Evolutionary conservation across 2,888 invertebrate genomes (phyloP).

Genomic region (Pogonocherus hispidulus): DNA sequence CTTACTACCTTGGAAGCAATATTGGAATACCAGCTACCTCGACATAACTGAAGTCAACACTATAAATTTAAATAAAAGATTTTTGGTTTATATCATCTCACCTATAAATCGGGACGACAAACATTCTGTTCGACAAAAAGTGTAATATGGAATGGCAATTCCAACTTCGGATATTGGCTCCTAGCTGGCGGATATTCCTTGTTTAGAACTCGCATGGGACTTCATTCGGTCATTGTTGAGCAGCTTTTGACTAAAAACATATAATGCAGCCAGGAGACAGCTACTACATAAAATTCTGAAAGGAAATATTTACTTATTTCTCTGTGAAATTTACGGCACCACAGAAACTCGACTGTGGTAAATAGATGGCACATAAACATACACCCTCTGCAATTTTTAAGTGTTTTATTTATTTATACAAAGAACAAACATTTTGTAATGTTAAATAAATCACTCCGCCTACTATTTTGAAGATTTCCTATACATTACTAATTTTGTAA

Average conservation of each 20-base stretch:
- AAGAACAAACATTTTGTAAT: no score
- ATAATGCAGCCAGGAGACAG: background rate
- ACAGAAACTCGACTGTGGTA: background rate
- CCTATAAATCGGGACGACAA: background rate
- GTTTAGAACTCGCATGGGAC: background rate
- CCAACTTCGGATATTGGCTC: slow-evolving; percentile 2
- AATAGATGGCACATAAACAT: background rate
- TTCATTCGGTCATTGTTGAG: background rate
- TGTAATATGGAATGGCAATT: background rate
- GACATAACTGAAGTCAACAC: no score
- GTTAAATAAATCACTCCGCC: no score
- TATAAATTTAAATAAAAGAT: no score
- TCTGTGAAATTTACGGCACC: background rate
- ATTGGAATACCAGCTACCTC: background rate
- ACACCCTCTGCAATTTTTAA: no score
- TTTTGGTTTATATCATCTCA: background rate
- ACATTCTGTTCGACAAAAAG: slow-evolving; percentile 1
- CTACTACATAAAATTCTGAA: background rate
- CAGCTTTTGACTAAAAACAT: slow-evolving; percentile 1
- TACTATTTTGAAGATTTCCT: no score
- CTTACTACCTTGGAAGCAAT: no score
- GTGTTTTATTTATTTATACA: no score
- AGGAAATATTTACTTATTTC: background rate
- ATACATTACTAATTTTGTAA: no score
- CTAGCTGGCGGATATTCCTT: slow-evolving; percentile 1